Percentiles rank a stretch among this genome's conserved stretches.
These are phyloP conservation scores for Tipula lateralis DNA, from an alignment of 2,888 invertebrate species.

Conservation along the genomic window DNA sequence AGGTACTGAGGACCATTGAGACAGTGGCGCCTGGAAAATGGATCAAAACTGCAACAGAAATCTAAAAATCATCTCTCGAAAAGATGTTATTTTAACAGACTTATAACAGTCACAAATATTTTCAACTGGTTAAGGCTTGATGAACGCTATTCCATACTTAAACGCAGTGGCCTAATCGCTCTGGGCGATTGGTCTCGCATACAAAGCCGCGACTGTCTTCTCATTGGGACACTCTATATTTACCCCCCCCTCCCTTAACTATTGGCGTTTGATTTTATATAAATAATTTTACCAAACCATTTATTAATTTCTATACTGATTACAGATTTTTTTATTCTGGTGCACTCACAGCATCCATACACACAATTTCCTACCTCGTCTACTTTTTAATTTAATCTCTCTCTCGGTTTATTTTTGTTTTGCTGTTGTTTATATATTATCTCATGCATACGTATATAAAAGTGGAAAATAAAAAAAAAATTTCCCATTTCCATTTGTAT, in stretches of 20 bases:
- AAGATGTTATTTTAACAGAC: no score
- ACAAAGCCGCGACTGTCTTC: no score
- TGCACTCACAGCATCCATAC: not conserved
- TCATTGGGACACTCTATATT: not conserved
- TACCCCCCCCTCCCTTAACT: not conserved
- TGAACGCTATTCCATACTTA: no score
- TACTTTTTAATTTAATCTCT: not conserved
- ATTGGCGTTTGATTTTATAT: not conserved
- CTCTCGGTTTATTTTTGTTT: not conserved
- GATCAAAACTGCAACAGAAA: no score
- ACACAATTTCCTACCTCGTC: not conserved
- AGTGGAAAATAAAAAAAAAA: not conserved
- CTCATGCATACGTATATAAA: no score
- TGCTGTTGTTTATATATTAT: not conserved
- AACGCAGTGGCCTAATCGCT: no score
- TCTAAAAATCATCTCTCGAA: no score
- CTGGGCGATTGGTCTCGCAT: no score
- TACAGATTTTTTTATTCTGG: not conserved
- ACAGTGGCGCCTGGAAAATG: no score
- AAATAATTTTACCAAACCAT: slow-evolving; percentile 19
- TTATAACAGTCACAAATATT: no score
- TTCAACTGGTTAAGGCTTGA: no score
- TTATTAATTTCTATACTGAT: slow-evolving; percentile 11
- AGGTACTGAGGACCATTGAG: no score
- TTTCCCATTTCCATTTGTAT: not conserved